A percentile compares a stretch with the other conserved stretches of the same genome.
These are phyloP conservation scores for Haliaeetus leucogaster DNA, from an alignment of 2,113 vertebrate species.

Conservation along the genomic window DNA sequence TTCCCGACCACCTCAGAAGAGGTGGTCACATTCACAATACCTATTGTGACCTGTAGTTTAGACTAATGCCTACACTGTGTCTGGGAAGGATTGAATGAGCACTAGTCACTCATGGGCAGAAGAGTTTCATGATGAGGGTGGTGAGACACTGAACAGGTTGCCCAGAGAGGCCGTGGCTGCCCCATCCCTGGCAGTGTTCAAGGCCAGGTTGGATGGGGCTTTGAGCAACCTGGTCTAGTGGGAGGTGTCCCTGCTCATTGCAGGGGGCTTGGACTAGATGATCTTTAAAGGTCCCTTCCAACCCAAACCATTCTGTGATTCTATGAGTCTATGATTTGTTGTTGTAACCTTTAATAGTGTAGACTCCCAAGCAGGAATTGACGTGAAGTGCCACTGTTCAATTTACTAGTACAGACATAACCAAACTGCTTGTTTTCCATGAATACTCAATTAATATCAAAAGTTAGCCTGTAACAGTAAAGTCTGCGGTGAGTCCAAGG, in stretches of 20 bases:
- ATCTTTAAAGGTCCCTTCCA: not conserved
- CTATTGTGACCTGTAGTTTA: not conserved
- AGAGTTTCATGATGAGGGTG: not conserved
- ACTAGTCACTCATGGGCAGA: not conserved
- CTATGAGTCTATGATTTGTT: not conserved
- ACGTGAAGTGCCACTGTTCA: not conserved
- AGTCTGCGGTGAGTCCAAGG: not conserved
- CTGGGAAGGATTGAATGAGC: too few species aligned
- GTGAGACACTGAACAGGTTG: not conserved
- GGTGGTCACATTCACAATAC: not conserved
- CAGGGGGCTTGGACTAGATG: not conserved
- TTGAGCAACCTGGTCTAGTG: not conserved
- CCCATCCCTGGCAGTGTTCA: not conserved
- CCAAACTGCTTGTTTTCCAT: not conserved
- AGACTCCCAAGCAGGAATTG: not conserved
- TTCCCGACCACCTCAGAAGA: not conserved
- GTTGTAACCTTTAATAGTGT: not conserved
- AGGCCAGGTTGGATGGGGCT: not conserved
- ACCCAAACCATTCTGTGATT: not conserved
- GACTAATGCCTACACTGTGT: not conserved
- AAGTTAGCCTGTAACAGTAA: not conserved
- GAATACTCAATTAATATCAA: not conserved
- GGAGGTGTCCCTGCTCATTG: not conserved
- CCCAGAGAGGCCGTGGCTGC: too few species aligned
- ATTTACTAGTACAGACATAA: not conserved